These are phyloP conservation scores for Arizona elegans DNA, from an alignment of 2,113 vertebrate species.

Conservation along the genomic window DNA sequence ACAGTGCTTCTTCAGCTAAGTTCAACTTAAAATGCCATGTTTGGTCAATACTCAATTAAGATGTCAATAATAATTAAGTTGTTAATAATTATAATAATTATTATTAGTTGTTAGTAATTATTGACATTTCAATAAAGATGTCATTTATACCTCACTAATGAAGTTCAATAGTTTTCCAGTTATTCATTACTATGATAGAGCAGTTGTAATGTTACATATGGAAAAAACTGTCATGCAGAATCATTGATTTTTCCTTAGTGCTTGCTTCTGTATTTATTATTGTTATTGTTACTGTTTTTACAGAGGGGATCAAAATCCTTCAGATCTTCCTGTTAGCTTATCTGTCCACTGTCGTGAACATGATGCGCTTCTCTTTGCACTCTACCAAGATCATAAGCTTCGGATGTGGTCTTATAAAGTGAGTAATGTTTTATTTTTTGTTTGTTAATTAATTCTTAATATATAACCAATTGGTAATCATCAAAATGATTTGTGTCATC, in stretches of 20 bases:
- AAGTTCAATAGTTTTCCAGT: background rate
- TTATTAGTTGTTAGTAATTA: background rate
- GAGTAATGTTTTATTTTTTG: constrained; percentile 21
- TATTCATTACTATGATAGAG: rapidly evolving
- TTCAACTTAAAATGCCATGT: background rate
- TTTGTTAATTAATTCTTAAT: background rate
- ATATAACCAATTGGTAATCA: background rate
- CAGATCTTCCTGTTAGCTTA: constrained; percentile 80
- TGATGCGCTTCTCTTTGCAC: constrained; percentile 86
- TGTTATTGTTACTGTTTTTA: background rate
- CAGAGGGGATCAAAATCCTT: constrained; percentile 81
- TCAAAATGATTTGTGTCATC: background rate
- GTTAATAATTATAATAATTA: background rate
- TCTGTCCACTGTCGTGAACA: constrained; percentile 83
- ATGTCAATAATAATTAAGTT: background rate
- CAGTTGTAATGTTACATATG: background rate
- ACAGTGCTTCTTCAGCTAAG: background rate
- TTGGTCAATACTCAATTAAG: background rate
- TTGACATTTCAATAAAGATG: background rate
- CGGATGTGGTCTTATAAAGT: constrained; percentile 95
- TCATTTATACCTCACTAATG: background rate
- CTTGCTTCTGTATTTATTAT: background rate
- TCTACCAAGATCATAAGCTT: constrained; percentile 92
- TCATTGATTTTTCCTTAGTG: background rate
- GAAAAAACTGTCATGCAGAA: background rate